These are phyloP conservation scores for Scaptomyza caliginosa DNA, from an alignment of 2,888 invertebrate species.

Conservation along the genomic window DNA sequence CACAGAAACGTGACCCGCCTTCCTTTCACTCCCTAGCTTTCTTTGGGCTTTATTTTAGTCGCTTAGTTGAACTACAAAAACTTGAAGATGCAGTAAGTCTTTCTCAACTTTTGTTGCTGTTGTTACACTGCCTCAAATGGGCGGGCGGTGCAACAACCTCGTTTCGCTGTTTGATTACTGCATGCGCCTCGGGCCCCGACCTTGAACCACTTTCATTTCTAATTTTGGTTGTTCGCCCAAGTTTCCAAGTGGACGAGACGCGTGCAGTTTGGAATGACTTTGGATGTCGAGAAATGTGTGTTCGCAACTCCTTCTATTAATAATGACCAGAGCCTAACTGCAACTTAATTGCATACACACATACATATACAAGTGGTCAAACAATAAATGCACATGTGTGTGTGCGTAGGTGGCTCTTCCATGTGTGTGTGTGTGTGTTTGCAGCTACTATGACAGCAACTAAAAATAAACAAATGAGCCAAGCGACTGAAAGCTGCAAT, in stretches of 20 bases:
- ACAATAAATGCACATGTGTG: conserved; percentile 4
- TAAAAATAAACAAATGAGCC: conserved; percentile 78
- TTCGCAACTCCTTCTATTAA: conserved; percentile 38
- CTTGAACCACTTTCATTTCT: conserved; percentile 76
- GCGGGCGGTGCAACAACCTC: conserved; percentile 74
- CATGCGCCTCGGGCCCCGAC: conserved; percentile 46
- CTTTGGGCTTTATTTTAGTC: conserved; percentile 23
- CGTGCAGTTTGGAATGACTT: conserved; percentile 19
- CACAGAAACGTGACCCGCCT: conserved; percentile 1
- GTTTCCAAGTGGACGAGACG: conserved; percentile 7
- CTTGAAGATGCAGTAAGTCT: conserved; percentile 2
- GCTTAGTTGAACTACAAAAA: conserved; percentile 37
- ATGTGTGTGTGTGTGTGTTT: conserved; percentile 4
- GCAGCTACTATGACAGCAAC: conserved; percentile 60
- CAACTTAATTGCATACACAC: conserved; percentile 56
- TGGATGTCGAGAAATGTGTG: conserved; percentile 18
- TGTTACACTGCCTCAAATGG: conserved; percentile 2
- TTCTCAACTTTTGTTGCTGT: not conserved
- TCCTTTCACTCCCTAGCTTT: conserved; percentile 5
- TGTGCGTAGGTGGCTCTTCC: not conserved
- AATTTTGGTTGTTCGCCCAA: conserved; percentile 43
- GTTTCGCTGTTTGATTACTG: conserved; percentile 50
- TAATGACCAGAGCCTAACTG: conserved; percentile 56
- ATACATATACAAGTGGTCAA: conserved; percentile 29
- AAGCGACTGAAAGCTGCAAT: conserved; percentile 28